Conservation (phyloP, 2,113 vertebrate genomes). For the Pipa parva region DNA sequence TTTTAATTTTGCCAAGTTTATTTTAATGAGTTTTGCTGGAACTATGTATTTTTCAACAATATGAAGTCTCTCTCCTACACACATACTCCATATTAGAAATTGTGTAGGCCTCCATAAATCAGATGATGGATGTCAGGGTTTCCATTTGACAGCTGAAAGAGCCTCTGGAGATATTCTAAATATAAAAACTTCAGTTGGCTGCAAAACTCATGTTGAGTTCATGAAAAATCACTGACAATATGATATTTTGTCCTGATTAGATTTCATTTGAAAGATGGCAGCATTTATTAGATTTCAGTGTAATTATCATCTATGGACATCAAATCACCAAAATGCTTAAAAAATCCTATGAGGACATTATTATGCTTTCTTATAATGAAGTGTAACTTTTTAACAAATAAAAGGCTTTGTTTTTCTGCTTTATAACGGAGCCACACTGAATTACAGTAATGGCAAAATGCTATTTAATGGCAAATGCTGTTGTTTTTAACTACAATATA, state of each 20-base stretch:
- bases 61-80: neutral
- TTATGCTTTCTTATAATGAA: no score
- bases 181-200: slow-evolving; percentile 9
- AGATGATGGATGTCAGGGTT: slow-evolving; percentile 16
- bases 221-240: neutral
- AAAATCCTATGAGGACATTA: no score
- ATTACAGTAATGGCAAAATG: no score
- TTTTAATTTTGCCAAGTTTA: neutral
- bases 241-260: slow-evolving; percentile 5
- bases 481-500: no score
- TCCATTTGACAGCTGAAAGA: slow-evolving; percentile 1
- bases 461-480: no score
- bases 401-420: no score
- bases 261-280: neutral
- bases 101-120: slow-evolving; percentile 12
- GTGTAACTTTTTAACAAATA: no score
- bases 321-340: neutral
- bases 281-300: neutral
- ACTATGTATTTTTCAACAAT: neutral
- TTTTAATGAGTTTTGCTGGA: neutral
- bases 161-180: slow-evolving; percentile 15
- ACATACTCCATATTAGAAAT: neutral
- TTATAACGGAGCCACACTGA: no score
- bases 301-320: neutral
- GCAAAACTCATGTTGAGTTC: neutral